These are phyloP conservation scores for Rhinichthys klamathensis DNA, from an alignment of 2,113 vertebrate species.

Conservation along the genomic window DNA sequence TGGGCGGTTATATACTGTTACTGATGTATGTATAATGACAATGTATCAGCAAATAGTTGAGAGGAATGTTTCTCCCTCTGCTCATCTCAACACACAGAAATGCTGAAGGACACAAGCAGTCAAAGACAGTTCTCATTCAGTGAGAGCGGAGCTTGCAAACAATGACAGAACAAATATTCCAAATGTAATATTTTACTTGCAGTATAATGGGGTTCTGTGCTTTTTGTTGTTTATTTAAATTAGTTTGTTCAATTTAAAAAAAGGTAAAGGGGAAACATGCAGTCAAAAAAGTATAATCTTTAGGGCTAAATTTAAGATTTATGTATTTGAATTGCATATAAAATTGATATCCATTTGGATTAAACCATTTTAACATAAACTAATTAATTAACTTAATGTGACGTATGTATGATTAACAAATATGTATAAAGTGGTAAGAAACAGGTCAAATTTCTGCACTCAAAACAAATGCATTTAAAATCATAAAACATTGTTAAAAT, in stretches of 20 bases:
- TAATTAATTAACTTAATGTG: too few relatives aligned
- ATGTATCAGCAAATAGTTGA: too few relatives aligned
- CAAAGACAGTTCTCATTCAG: too few relatives aligned
- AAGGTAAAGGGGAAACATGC: not conserved
- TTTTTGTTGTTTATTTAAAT: not conserved
- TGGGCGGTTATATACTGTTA: not conserved
- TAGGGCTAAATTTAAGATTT: not conserved
- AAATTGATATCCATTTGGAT: too few relatives aligned
- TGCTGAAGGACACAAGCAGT: too few relatives aligned
- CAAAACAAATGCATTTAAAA: not conserved
- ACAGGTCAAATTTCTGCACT: not conserved
- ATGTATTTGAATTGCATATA: too few relatives aligned
- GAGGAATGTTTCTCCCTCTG: too few relatives aligned
- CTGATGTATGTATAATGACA: not conserved
- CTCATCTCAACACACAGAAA: too few relatives aligned
- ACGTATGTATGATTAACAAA: not conserved
- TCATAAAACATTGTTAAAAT: too few relatives aligned
- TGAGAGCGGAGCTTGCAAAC: too few relatives aligned
- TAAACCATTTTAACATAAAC: too few relatives aligned
- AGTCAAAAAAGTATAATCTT: not conserved
- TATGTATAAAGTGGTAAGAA: not conserved
- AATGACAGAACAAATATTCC: not conserved
- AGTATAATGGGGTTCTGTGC: not conserved
- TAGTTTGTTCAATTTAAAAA: not conserved
- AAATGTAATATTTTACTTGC: not conserved